Percentiles rank a stretch among this genome's conserved stretches.
Evolutionary conservation across 2,888 invertebrate species (phyloP).

Genomic region (Catocala sponsa): DNA sequence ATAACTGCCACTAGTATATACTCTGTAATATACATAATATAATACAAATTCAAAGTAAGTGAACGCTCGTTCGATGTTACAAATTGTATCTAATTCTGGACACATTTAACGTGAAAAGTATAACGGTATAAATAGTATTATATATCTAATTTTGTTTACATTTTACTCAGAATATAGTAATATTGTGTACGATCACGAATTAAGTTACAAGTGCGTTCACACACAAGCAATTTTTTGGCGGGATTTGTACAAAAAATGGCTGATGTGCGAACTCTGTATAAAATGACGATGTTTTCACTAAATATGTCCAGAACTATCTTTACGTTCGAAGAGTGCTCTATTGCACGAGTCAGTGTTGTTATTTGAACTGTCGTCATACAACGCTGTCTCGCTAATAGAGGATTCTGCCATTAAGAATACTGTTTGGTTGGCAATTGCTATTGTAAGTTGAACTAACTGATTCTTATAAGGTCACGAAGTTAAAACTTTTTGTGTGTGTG

Average conservation of each 20-base stretch:
- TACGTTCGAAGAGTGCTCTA: conserved; percentile 18
- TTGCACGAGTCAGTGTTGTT: conserved; percentile 6
- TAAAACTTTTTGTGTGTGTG: neutral
- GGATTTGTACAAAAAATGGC: neutral
- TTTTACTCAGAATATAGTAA: conserved; percentile 3
- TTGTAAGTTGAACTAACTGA: neutral
- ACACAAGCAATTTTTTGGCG: conserved; percentile 5
- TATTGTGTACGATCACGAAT: conserved; percentile 3
- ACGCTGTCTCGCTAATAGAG: conserved; percentile 14
- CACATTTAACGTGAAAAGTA: conserved; percentile 42
- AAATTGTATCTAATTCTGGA: conserved; percentile 43
- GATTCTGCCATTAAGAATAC: conserved; percentile 25
- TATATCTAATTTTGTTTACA: conserved; percentile 11
- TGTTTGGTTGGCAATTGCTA: conserved; percentile 19
- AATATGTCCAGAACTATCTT: conserved; percentile 49
- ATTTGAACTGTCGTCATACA: conserved; percentile 10
- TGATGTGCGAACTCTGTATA: conserved; percentile 7
- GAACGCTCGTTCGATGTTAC: conserved; percentile 68
- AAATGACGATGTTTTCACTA: conserved; percentile 39
- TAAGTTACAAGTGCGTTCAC: neutral
- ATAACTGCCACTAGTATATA: conserved; percentile 86
- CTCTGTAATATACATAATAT: conserved; percentile 77
- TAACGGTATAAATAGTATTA: conserved; percentile 26
- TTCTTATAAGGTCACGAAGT: neutral
- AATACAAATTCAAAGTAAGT: conserved; percentile 71